Percentiles rank a stretch among this genome's conserved stretches.
Conservation (phyloP, 2,797 vertebrate species). For the Galagoides demidoff region DNA sequence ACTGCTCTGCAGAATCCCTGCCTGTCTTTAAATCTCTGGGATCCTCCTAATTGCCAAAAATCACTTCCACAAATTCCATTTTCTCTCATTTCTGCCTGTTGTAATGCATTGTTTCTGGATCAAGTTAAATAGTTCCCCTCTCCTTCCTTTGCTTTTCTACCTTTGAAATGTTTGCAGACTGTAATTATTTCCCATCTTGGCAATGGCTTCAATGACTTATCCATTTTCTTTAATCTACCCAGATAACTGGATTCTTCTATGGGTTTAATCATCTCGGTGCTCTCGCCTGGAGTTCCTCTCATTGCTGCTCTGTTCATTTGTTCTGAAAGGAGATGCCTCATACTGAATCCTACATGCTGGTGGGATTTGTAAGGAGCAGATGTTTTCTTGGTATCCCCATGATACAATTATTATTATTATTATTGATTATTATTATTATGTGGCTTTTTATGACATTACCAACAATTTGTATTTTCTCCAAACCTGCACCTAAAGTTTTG, state of each 20-base stretch:
- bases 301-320: constrained; percentile 32
- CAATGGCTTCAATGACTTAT: constrained; percentile 30
- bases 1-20: background rate
- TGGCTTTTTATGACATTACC: constrained; percentile 5
- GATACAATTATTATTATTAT: constrained; percentile 7
- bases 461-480: constrained; percentile 22
- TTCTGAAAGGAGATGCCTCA: constrained; percentile 41
- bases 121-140: constrained; percentile 33
- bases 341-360: background rate
- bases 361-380: constrained; percentile 51
- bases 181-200: constrained; percentile 55
- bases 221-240: constrained; percentile 57
- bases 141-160: constrained; percentile 3
- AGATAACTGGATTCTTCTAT: constrained; percentile 55
- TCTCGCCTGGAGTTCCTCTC: constrained; percentile 43
- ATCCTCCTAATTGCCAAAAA: constrained; percentile 20
- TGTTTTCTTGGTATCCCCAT: constrained; percentile 3
- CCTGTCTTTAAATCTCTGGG: background rate
- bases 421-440: background rate
- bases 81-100: background rate
- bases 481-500: constrained; percentile 23
- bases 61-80: constrained; percentile 33
- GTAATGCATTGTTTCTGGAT: constrained; percentile 24
- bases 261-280: constrained; percentile 25
- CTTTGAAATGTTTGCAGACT: constrained; percentile 53